Percentiles rank a stretch among this genome's conserved stretches.
These are phyloP conservation scores for Archaeoteleia sp. DNA, from an alignment of 2,888 invertebrate species.

Conservation along the genomic window DNA sequence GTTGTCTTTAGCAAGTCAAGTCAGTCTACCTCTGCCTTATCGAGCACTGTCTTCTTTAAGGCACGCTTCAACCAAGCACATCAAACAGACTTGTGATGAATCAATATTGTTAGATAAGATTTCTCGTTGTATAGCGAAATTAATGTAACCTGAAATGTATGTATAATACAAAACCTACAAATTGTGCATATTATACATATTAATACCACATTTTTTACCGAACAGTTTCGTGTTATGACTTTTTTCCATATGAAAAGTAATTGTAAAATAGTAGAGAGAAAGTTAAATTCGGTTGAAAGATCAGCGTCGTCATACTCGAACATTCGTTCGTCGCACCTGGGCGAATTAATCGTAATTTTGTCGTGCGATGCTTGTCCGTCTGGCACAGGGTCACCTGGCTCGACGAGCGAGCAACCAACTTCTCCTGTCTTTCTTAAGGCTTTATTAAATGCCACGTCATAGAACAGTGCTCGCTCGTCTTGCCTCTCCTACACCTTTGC, in stretches of 20 bases:
- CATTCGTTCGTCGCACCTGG: conserved; percentile 52
- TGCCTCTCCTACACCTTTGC: conserved; percentile 14
- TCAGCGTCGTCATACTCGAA: conserved; percentile 38
- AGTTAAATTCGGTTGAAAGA: conserved; percentile 49
- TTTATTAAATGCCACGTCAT: conserved; percentile 62
- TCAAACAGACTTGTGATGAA: conserved; percentile 47
- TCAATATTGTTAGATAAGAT: conserved; percentile 38
- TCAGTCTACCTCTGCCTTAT: conserved; percentile 39
- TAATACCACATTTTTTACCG: background rate
- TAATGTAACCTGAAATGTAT: conserved; percentile 19
- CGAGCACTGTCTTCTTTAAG: conserved; percentile 36
- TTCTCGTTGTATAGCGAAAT: conserved; percentile 34
- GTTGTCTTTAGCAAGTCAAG: conserved; percentile 48
- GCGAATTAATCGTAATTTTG: conserved; percentile 58
- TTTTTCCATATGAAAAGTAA: background rate
- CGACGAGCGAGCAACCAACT: conserved; percentile 29
- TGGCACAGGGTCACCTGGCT: conserved; percentile 51
- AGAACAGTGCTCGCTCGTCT: conserved; percentile 49
- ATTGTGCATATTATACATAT: background rate
- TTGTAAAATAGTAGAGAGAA: conserved; percentile 28
- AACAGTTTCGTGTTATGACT: background rate
- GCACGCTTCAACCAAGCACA: conserved; percentile 35
- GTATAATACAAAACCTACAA: background rate
- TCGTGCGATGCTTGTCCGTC: conserved; percentile 38
- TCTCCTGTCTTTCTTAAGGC: conserved; percentile 44